Evolutionary conservation across 2,888 invertebrate species (phyloP), one percentile per base, ranked within the genome.

Genomic region (Galeruca laticollis): DNA sequence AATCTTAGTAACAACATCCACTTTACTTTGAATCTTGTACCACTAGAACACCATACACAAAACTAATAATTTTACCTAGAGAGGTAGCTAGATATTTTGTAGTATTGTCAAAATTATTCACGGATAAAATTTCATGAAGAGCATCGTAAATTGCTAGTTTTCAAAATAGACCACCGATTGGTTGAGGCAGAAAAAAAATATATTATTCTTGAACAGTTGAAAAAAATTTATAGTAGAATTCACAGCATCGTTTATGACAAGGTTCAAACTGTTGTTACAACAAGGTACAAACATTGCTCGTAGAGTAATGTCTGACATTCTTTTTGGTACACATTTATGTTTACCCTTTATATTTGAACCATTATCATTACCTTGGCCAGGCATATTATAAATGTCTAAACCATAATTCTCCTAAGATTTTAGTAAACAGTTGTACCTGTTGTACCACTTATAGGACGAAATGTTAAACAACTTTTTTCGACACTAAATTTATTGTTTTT

Each of bases 251-350:
- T 65, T 65, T n/a, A 57, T 65, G 33, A 57, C 57, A 65, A 65
- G 65, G 57, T 65, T 65, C 57, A 65, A 65, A 65, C 65, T 65
- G 65, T 65, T 31, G 57, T 65, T 64, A 64, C 56, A 57, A 20
- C 65, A 57, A 57, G 15, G 65, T 40, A 57, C 47, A 65, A 64
- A 56, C 18, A 64, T 64, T 64, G 37, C 56, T 40, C 56, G n/a
- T n/a, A 49, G 26, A 54, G 52, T 54, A 54, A 40, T 64, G 21
- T 54, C 63, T 56, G 40, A 54, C 54, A 64, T 64, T 64, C 1
- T 56, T 57, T 47, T 57, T n/a, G 20, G 40, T 60, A 60, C 43
- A 60, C 43, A 20, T 43, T 60, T 40, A 43, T 43, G 40, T 60
- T 43, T 60, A 15, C 18, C 37, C 37, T 59, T 59, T 9, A 59